A percentile compares a stretch with the other conserved stretches of the same genome.
Evolutionary conservation across 1,140 invertebrate genomes (phyloP).

Genomic region (Matsumurasca onukii): DNA sequence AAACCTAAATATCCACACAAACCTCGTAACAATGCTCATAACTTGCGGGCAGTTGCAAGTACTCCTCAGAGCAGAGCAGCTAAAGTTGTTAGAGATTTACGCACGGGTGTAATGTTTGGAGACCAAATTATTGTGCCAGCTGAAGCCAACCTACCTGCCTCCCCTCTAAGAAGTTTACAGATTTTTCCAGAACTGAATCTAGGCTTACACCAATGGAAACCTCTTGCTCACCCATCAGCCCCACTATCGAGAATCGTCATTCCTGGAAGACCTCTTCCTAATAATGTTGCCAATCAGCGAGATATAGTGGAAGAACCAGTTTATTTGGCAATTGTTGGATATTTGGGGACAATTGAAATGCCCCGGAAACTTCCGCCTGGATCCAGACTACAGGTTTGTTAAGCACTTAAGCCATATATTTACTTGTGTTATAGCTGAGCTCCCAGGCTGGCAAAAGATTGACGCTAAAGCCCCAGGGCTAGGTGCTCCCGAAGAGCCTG

Average conservation of each 20-base stretch:
- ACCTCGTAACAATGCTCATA: constrained; percentile 42
- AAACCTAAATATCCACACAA: constrained; percentile 67
- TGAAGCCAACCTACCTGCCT: constrained; percentile 25
- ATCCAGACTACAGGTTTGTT: constrained; percentile 66
- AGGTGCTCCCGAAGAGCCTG: too few species aligned
- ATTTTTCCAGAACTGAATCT: constrained; percentile 42
- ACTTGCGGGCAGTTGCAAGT: constrained; percentile 38
- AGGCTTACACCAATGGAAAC: constrained; percentile 47
- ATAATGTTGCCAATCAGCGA: constrained; percentile 35
- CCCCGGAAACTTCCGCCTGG: constrained; percentile 79
- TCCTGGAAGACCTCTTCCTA: constrained; percentile 31
- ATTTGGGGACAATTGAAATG: constrained; percentile 94
- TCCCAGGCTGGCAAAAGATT: too few species aligned
- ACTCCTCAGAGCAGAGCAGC: constrained; percentile 52
- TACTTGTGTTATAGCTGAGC: too few species aligned
- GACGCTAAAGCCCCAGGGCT: too few species aligned
- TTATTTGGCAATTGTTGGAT: constrained; percentile 86
- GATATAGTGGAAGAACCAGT: constrained; percentile 62
- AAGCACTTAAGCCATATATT: too few species aligned
- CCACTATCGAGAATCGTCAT: constrained; percentile 49
- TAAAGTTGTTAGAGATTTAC: constrained; percentile 57
- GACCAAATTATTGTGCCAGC: constrained; percentile 33
- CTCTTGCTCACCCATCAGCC: constrained; percentile 48
- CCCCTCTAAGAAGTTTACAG: constrained; percentile 40
- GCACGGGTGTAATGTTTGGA: constrained; percentile 56